Evolutionary conservation across 1,140 invertebrate species (phyloP).

Genomic region (Pseudomyrmex concolor): DNA sequence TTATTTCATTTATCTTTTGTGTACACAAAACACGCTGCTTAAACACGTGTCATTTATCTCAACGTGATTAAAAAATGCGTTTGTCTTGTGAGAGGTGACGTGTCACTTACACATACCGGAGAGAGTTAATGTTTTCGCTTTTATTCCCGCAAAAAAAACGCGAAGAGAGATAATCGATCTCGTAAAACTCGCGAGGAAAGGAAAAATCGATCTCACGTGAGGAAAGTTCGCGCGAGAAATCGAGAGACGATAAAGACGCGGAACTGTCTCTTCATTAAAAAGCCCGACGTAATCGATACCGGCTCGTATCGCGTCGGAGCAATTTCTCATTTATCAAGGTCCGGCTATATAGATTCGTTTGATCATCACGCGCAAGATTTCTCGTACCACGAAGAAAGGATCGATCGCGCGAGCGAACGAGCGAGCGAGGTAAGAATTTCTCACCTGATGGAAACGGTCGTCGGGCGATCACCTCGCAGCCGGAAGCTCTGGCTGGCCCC

Average conservation of each 20-base stretch:
- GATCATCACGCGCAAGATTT: constrained; percentile 35
- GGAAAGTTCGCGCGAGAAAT: not conserved
- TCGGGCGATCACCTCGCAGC: constrained; percentile 30
- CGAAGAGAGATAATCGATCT: no score
- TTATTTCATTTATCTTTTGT: not conserved
- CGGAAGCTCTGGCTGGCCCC: constrained; percentile 4
- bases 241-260: constrained; percentile 33
- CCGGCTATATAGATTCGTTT: constrained; percentile 18
- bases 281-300: constrained; percentile 46
- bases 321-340: constrained; percentile 50
- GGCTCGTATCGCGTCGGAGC: constrained; percentile 6
- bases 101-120: no score
- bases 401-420: constrained; percentile 11
- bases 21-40: not conserved
- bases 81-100: not conserved
- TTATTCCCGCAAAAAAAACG: no score
- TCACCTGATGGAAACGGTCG: constrained; percentile 10
- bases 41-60: not conserved
- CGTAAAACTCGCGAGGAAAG: not conserved
- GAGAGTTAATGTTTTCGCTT: no score
- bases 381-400: not conserved
- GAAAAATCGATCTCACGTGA: constrained; percentile 24
- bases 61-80: not conserved
- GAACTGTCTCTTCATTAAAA: constrained; percentile 51
- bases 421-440: constrained; percentile 44